phyloP scores from a whole-genome alignment of 2,113 vertebrate genomes.

The Formicarius rufipectus region DNA sequence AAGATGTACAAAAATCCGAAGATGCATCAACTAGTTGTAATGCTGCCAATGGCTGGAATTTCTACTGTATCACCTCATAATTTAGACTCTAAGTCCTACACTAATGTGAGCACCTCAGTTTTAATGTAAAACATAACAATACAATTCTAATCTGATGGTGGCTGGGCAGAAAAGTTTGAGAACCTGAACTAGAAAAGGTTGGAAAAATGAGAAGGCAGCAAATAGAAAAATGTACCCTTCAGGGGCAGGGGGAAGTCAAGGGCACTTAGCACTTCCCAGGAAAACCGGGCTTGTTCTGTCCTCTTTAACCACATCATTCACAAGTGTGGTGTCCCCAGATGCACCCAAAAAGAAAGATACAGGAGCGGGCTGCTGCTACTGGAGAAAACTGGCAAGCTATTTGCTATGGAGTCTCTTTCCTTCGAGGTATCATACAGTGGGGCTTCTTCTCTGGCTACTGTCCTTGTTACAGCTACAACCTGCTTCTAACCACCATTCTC shows the following conservation, averaged over 20 bases:
- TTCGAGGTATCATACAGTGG: neutral
- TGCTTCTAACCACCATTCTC: neutral
- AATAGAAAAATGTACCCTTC: neutral
- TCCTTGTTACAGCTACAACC: neutral
- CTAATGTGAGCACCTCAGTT: neutral
- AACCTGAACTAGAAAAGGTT: neutral
- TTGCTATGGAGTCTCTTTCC: neutral
- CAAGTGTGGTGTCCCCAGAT: neutral
- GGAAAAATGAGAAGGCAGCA: neutral
- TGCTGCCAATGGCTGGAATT: neutral
- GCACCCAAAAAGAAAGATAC: neutral
- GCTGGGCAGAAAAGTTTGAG: neutral
- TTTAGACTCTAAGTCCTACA: neutral
- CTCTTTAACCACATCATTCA: neutral
- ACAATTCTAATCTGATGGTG: neutral
- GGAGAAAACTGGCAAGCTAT: neutral
- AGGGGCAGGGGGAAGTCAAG: neutral
- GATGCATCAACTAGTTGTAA: neutral
- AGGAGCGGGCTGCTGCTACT: neutral
- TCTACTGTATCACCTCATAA: neutral
- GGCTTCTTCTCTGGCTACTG: neutral
- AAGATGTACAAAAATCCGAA: neutral
- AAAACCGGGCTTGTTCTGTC: neutral
- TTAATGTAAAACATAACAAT: neutral
- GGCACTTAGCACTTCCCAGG: neutral